Evolutionary conservation across 2,797 vertebrate genomes (phyloP), one percentile per base, ranked within the genome.

Genomic region (Lophius americanus): DNA sequence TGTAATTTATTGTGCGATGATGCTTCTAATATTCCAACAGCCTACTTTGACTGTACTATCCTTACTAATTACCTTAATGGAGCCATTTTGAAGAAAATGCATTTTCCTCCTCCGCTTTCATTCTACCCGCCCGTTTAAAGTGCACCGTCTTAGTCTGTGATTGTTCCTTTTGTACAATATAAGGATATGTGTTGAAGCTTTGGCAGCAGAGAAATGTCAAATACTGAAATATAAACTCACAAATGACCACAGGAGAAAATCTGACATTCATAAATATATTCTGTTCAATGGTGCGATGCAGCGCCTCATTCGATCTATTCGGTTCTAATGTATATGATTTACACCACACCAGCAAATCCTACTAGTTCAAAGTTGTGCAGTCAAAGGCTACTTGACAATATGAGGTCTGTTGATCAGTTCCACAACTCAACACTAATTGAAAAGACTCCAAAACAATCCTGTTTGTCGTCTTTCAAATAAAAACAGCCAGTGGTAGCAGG

Each of bases 161-260:
- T 12, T 57, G 62, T 37, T 75, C 44, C 11, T 0, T 62, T 32
- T 68, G 13, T 64, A 67, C 63, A 75, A 60, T 54, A 39, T 2
- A 67, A 75, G 37, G 43, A 73, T 6, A n/a, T 13, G 59, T 67
- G 48, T 64, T 32, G 51, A 55, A 38, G 32, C 73, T 83, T 87
- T 79, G 77, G 80, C 80, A 82, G 64, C 32, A 64, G 64, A 81
- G 35, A 59, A 38, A 52, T 12, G 33, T 48, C 49, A 70, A 46
- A 61, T 41, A 44, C 62, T 44, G 7, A 53, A 2, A 9, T 6
- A 60, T 43, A 33, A n/a, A 64, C 23, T 23, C 3, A 47, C 23
- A 55, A 57, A 38, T 23, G 10, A 46, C 64, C 47, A 36, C 12
- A 9, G 66, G 70, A 42, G 42, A 7, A 46, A 41, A 50, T 11